Conservation (phyloP, 2,113 vertebrate species). For the Motacilla tschutschensis region DNA sequence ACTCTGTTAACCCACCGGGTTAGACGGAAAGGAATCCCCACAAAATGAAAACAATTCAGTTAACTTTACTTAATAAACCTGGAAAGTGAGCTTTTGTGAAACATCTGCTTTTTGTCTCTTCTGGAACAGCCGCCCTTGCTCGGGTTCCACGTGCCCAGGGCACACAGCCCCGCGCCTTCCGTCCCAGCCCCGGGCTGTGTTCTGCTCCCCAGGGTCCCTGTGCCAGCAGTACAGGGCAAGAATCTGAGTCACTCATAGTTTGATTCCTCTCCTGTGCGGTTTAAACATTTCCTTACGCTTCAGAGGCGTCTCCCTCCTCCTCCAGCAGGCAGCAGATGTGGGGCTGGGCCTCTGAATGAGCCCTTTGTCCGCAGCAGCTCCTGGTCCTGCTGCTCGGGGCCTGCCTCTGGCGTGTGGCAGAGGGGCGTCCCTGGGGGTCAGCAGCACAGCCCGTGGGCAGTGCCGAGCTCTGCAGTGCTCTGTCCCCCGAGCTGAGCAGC, state of each 20-base stretch:
- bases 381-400: background rate
- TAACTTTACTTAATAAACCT: slow-evolving; percentile 72
- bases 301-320: background rate
- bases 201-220: background rate
- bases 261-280: background rate
- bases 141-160: fast-evolving
- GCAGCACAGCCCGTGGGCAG: background rate
- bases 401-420: background rate
- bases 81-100: slow-evolving; percentile 69
- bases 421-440: background rate
- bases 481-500: fast-evolving
- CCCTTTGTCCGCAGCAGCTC: background rate
- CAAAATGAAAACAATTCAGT: slow-evolving; percentile 59
- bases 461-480: background rate
- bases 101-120: slow-evolving; percentile 60
- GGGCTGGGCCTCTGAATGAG: background rate
- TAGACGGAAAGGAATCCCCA: slow-evolving; percentile 48
- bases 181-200: fast-evolving
- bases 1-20: slow-evolving; percentile 12
- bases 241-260: fast-evolving
- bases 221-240: background rate
- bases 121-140: background rate
- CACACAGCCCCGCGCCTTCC: fast-evolving
- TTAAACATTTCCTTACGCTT: background rate
- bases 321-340: background rate